Evolutionary conservation across 2,797 vertebrate genomes (phyloP).

Genomic region (Gallinago stenura): DNA sequence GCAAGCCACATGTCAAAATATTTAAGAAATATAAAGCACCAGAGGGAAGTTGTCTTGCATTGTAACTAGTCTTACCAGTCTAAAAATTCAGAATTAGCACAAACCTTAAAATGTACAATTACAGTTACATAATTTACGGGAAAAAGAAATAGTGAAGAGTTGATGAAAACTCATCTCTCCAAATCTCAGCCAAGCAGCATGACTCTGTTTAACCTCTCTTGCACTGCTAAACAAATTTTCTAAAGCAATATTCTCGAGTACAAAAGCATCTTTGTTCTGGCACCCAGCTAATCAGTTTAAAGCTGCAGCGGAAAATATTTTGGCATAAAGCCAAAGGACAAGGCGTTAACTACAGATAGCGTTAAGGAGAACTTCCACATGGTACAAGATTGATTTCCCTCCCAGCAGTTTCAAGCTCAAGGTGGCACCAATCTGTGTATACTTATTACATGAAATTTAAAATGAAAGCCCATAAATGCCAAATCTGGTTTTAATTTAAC

Average conservation of each 20-base stretch:
- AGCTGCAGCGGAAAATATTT: constrained; percentile 71
- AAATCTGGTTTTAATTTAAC: not conserved
- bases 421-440: not conserved
- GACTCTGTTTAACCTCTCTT: constrained; percentile 66
- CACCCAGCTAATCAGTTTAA: constrained; percentile 82
- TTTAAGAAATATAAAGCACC: not conserved
- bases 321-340: constrained; percentile 72
- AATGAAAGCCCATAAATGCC: not conserved
- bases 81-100: not conserved
- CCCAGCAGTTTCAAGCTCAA: not conserved
- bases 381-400: not conserved
- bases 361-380: constrained; percentile 54
- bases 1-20: not conserved
- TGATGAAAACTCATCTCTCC: constrained; percentile 45
- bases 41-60: not conserved
- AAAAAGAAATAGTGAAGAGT: not conserved
- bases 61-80: not conserved
- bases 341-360: constrained; percentile 71
- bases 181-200: constrained; percentile 32
- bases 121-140: not conserved
- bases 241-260: constrained; percentile 58
- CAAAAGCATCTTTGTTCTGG: constrained; percentile 81
- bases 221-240: constrained; percentile 65
- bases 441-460: not conserved
- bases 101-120: not conserved